phyloP scores from a whole-genome alignment of 2,888 invertebrate genomes.

The Drosophila barbarae region DNA sequence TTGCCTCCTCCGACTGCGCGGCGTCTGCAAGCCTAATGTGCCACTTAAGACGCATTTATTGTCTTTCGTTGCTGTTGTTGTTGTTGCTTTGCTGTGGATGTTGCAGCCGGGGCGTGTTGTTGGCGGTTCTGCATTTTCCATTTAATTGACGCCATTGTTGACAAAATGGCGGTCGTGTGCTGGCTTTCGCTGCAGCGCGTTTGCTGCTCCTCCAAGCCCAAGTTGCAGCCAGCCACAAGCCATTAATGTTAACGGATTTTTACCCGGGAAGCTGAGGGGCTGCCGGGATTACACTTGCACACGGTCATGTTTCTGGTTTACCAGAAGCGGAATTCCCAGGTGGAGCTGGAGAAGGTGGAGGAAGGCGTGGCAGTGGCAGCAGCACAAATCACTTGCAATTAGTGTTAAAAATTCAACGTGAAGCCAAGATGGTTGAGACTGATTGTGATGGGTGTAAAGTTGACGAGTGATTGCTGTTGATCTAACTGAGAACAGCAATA shows the following conservation, averaged over 20 bases:
- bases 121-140: constrained; percentile 63
- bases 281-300: constrained; percentile 3
- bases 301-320: constrained; percentile 30
- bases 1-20: constrained; percentile 3
- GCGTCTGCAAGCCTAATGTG: constrained; percentile 64
- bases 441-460: background rate
- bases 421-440: constrained; percentile 5
- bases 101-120: constrained; percentile 26
- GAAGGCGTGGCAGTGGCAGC: constrained; percentile 32
- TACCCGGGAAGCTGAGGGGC: constrained; percentile 3
- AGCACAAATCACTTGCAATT: constrained; percentile 40
- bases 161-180: constrained; percentile 68
- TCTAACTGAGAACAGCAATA: constrained; percentile 10
- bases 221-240: constrained; percentile 46
- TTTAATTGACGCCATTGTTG: constrained; percentile 74
- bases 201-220: constrained; percentile 8
- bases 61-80: constrained; percentile 49
- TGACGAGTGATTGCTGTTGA: constrained; percentile 20
- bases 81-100: constrained; percentile 6
- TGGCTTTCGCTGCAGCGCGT: constrained; percentile 37
- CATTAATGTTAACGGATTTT: constrained; percentile 51
- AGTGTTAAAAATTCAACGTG: constrained; percentile 36
- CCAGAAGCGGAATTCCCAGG: constrained; percentile 4
- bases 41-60: constrained; percentile 73
- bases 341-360: constrained; percentile 2